Evolutionary conservation across 2,797 vertebrate genomes (phyloP).

Genomic region (Pachyuromys duprasi): DNA sequence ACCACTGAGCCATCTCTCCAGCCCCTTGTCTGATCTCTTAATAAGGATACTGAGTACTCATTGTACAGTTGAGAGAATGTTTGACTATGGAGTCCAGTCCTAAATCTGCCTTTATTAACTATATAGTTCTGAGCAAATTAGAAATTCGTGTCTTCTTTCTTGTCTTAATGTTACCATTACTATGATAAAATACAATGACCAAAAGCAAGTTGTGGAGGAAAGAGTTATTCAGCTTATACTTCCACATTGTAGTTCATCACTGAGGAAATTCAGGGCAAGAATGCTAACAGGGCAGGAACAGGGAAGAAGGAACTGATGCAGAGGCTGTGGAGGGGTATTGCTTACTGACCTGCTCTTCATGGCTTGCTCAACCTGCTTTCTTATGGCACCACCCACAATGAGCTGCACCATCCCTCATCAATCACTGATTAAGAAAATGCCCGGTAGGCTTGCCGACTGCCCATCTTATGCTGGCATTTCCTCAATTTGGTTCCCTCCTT

Average conservation of each 20-base stretch:
- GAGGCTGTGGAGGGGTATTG: not conserved
- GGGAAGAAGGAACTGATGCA: not conserved
- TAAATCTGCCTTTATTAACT: slow-evolving; percentile 12
- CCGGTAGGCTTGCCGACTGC: not conserved
- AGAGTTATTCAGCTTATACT: not conserved
- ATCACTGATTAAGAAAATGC: not conserved
- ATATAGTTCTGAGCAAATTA: slow-evolving; percentile 50
- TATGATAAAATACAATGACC: not conserved
- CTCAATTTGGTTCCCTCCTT: not conserved
- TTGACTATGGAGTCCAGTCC: slow-evolving; percentile 11
- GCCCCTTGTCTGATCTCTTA: slow-evolving; percentile 14
- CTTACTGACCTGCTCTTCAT: not conserved
- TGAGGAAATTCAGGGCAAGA: not conserved
- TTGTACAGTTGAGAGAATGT: not conserved
- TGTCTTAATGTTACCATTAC: not conserved
- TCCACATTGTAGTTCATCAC: not conserved
- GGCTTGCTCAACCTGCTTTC: not conserved
- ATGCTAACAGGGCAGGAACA: not conserved
- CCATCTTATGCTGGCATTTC: too few relatives aligned
- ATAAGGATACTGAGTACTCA: not conserved
- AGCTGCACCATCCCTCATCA: not conserved
- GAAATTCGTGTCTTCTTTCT: slow-evolving; percentile 50
- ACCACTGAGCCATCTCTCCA: too few relatives aligned
- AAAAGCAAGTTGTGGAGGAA: not conserved
- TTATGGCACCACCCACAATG: not conserved